Conservation (phyloP, 2,113 vertebrate genomes). For the Neofelis nebulosa region DNA sequence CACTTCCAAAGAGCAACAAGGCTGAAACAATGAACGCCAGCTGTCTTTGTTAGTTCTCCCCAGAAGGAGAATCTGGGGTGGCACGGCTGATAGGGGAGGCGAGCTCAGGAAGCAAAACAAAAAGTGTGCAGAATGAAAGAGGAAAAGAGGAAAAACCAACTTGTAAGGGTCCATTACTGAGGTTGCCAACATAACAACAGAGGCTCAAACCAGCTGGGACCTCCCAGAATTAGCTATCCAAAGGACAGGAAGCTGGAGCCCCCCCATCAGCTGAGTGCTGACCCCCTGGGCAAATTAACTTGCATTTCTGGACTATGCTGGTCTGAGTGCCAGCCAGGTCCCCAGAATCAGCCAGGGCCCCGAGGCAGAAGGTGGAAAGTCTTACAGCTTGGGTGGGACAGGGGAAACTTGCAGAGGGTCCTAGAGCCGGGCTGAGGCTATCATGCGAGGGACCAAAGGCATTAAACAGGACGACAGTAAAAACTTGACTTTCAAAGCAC, state of each 20-base stretch:
- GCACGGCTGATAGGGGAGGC: background rate
- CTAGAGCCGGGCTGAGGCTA: background rate
- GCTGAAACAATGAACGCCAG: background rate
- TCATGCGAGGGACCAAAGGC: background rate
- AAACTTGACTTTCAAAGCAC: background rate
- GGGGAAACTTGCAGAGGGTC: accelerated
- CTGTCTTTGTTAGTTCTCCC: background rate
- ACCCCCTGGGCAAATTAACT: background rate
- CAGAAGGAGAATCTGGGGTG: background rate
- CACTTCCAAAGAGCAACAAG: background rate
- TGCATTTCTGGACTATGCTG: background rate
- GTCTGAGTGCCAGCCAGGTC: background rate
- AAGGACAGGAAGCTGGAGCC: background rate
- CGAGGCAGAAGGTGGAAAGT: background rate
- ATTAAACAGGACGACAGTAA: background rate
- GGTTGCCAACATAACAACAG: background rate
- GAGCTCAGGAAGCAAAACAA: background rate
- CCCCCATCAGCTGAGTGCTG: background rate
- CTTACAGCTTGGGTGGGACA: too few species aligned
- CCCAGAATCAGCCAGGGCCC: background rate
- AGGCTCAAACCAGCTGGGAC: too few species aligned
- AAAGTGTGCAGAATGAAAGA: background rate
- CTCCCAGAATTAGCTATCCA: background rate
- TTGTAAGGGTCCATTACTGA: background rate
- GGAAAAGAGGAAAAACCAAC: background rate